A percentile compares a stretch with the other conserved stretches of the same genome.
Evolutionary conservation across 2,113 vertebrate species (phyloP).

Genomic region (Bujurquina vittata): DNA sequence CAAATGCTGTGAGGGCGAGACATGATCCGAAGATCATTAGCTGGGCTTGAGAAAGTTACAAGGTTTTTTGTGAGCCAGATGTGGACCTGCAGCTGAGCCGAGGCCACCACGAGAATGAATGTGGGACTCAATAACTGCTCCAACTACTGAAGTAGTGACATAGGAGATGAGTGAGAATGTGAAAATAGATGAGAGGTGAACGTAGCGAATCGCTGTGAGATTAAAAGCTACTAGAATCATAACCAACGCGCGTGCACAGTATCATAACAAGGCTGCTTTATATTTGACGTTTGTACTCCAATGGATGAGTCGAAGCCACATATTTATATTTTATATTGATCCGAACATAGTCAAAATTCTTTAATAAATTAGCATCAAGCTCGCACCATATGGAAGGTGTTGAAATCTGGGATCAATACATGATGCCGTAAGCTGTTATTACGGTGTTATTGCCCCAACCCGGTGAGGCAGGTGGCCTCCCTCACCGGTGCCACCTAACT

Average conservation of each 20-base stretch:
- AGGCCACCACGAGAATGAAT: too few relatives aligned
- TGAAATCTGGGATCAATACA: not conserved
- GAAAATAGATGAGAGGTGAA: not conserved
- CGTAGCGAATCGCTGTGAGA: conserved; percentile 14
- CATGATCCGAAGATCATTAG: too few relatives aligned
- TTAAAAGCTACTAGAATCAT: not conserved
- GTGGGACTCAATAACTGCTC: too few relatives aligned
- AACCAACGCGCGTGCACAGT: not conserved
- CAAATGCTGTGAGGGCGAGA: too few relatives aligned
- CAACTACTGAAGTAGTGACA: not conserved
- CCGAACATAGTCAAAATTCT: not conserved
- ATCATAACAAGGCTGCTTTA: not conserved
- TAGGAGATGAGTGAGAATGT: not conserved
- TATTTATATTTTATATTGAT: conserved; percentile 1
- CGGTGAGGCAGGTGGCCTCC: not conserved
- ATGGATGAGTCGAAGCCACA: not conserved
- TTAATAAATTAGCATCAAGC: not conserved
- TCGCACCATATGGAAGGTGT: not conserved
- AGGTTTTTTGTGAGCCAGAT: too few relatives aligned
- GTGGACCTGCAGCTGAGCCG: too few relatives aligned
- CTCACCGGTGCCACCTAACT: not conserved
- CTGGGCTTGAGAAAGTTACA: too few relatives aligned
- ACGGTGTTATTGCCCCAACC: not conserved
- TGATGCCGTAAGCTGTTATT: not conserved
- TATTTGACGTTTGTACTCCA: not conserved